A percentile compares a stretch with the other conserved stretches of the same genome.
Evolutionary conservation across 2,797 vertebrate genomes (phyloP).

Genomic region (Cossypha caffra): DNA sequence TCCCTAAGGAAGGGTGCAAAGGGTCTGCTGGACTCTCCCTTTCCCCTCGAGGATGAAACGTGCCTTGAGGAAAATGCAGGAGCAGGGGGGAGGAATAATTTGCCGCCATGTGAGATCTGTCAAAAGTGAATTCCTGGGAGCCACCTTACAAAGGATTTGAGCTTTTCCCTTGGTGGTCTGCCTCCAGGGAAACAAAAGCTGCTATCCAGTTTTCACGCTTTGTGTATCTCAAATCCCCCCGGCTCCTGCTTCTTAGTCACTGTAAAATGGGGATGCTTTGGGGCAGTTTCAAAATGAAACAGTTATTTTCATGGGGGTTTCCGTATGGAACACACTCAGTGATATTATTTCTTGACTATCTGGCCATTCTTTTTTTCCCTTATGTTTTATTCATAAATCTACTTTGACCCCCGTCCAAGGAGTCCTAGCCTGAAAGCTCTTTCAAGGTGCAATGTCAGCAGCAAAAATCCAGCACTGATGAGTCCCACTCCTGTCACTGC

Average conservation of each 20-base stretch:
- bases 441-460: not conserved
- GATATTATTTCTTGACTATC: not conserved
- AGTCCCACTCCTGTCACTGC: not conserved
- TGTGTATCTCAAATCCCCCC: not conserved
- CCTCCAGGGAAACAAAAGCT: constrained; percentile 38
- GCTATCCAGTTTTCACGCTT: constrained; percentile 5
- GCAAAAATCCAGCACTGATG: not conserved
- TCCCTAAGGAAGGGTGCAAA: not conserved
- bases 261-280: not conserved
- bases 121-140: constrained; percentile 54
- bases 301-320: not conserved
- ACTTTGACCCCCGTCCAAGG: not conserved
- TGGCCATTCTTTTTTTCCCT: fast-evolving
- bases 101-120: not conserved
- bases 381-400: not conserved
- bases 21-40: constrained; percentile 38
- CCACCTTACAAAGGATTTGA: constrained; percentile 40
- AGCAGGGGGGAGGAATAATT: constrained; percentile 47
- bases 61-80: not conserved
- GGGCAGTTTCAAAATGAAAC: not conserved
- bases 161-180: constrained; percentile 42
- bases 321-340: not conserved
- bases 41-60: not conserved
- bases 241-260: not conserved
- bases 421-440: not conserved